phyloP scores from a whole-genome alignment of 2,113 vertebrate genomes.

The Nesoenas mayeri region DNA sequence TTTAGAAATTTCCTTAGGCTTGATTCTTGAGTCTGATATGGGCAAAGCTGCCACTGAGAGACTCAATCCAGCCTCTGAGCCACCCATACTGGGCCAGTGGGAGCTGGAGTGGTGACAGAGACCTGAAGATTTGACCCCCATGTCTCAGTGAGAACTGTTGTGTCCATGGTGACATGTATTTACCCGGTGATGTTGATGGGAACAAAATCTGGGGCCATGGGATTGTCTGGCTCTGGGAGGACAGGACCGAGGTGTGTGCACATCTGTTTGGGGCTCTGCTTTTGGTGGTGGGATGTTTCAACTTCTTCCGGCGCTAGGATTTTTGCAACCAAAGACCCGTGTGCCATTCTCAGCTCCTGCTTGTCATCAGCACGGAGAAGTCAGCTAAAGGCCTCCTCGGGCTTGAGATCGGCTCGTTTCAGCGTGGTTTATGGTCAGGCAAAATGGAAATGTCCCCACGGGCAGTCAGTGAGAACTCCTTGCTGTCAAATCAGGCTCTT shows the following conservation, averaged over 20 bases:
- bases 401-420: background rate
- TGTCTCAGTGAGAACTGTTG: accelerated
- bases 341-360: background rate
- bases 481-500: background rate
- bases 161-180: accelerated
- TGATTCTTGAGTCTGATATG: conserved; percentile 38
- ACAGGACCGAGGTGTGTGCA: accelerated
- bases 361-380: background rate
- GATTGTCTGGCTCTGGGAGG: accelerated
- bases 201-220: background rate
- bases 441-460: background rate
- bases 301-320: background rate
- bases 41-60: background rate
- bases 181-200: background rate
- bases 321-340: background rate
- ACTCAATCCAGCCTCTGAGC: background rate
- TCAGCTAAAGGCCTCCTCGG: background rate
- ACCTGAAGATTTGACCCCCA: background rate
- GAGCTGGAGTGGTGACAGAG: background rate
- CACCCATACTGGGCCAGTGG: accelerated
- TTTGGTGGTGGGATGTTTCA: background rate
- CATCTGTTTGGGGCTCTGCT: accelerated
- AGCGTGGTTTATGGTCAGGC: background rate
- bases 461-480: background rate
- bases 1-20: conserved; percentile 63